A percentile compares a stretch with the other conserved stretches of the same genome.
Conservation (phyloP, 2,888 invertebrate species). For the Spodoptera exigua region DNA sequence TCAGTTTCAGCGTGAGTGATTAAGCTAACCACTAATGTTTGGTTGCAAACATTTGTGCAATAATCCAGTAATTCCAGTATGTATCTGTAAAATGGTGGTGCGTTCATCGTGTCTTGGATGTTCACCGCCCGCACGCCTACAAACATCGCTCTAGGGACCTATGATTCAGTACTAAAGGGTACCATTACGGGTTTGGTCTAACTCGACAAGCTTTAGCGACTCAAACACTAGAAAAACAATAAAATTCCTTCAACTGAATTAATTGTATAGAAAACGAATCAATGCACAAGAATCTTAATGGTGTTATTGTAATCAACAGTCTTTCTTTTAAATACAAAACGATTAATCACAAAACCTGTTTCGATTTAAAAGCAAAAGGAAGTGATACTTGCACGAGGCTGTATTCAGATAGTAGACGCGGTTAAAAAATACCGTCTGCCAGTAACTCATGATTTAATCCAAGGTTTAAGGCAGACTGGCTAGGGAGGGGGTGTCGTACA, state of each 20-base stretch:
- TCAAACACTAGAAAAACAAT: slow-evolving; percentile 3
- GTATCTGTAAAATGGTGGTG: slow-evolving; percentile 56
- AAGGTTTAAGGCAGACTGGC: slow-evolving; percentile 50
- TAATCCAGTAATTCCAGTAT: slow-evolving; percentile 64
- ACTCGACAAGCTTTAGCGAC: slow-evolving; percentile 45
- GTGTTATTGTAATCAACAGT: slow-evolving; percentile 40
- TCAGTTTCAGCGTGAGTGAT: slow-evolving; percentile 73
- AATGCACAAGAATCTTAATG: slow-evolving; percentile 34
- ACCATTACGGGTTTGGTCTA: slow-evolving; percentile 60
- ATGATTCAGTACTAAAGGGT: slow-evolving; percentile 67
- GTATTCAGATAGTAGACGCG: slow-evolving; percentile 30
- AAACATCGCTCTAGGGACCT: slow-evolving; percentile 61
- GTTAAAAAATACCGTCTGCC: slow-evolving; percentile 46
- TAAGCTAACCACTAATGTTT: slow-evolving; percentile 73
- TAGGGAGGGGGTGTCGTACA: slow-evolving; percentile 65
- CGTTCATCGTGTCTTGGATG: slow-evolving; percentile 57
- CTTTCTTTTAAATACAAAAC: slow-evolving; percentile 33
- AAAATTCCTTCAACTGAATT: slow-evolving; percentile 28
- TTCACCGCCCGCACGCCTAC: slow-evolving; percentile 57
- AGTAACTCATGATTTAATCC: slow-evolving; percentile 65
- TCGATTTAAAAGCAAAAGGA: slow-evolving; percentile 46
- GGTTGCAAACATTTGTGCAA: slow-evolving; percentile 63
- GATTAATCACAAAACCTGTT: slow-evolving; percentile 38
- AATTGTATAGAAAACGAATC: slow-evolving; percentile 30
- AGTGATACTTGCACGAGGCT: slow-evolving; percentile 28